Percentiles rank a stretch among this genome's conserved stretches.
Evolutionary conservation across 2,888 invertebrate genomes (phyloP).

Genomic region (Eilema griseolum): DNA sequence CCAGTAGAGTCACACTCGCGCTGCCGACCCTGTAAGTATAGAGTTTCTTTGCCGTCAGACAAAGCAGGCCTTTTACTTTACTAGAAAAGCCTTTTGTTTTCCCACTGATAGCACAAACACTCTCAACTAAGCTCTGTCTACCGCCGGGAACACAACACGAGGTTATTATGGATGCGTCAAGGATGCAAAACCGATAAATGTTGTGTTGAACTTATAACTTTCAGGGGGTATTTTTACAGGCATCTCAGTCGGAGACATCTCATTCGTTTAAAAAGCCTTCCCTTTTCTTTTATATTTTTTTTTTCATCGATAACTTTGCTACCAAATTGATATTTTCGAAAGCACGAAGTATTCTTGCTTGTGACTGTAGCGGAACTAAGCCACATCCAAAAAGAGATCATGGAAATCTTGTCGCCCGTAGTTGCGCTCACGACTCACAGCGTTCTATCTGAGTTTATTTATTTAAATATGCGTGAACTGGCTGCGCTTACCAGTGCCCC

Average conservation of each 20-base stretch:
- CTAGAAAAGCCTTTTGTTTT: too few species aligned
- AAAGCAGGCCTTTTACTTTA: too few species aligned
- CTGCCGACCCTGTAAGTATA: too few species aligned
- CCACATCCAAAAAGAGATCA: constrained; percentile 40
- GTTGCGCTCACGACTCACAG: constrained; percentile 62
- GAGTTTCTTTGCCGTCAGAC: too few species aligned
- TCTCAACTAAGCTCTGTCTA: too few species aligned
- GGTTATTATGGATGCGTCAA: too few species aligned
- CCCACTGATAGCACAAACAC: too few species aligned
- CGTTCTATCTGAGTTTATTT: constrained; percentile 76
- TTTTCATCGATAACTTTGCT: neutral
- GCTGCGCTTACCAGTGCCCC: constrained; percentile 69
- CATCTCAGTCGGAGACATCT: neutral
- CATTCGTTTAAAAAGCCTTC: neutral
- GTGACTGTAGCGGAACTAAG: neutral
- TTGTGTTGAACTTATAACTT: neutral
- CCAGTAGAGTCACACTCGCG: too few species aligned
- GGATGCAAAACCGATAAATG: neutral
- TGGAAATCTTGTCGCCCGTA: constrained; percentile 27
- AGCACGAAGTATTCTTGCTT: neutral
- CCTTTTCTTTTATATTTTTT: neutral
- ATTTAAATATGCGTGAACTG: constrained; percentile 82
- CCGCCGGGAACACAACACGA: too few species aligned
- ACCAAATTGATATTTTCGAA: neutral
- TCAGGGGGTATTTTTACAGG: neutral